Conservation (phyloP, 2,888 invertebrate genomes). For the Drosophila silvestris region DNA sequence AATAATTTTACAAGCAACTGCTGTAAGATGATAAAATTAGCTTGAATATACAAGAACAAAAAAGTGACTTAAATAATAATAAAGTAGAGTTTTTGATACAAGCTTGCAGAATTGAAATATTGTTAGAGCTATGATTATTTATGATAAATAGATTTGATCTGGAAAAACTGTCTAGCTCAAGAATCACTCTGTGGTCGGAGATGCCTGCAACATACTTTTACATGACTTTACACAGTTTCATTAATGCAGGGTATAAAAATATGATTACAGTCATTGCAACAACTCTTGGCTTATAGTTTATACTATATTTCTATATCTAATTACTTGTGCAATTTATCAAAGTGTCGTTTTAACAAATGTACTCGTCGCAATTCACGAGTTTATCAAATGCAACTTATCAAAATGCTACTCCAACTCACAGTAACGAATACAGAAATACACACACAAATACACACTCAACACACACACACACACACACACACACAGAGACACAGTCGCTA, state of each 20-base stretch:
- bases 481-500: slow-evolving; percentile 13
- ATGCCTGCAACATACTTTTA: background rate
- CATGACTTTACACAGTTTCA: background rate
- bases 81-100: background rate
- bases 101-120: background rate
- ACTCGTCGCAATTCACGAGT: slow-evolving; percentile 33
- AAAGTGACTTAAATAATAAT: background rate
- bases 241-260: background rate
- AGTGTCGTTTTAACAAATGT: background rate
- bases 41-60: background rate
- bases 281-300: background rate
- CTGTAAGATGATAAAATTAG: background rate
- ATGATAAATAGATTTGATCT: background rate
- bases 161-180: background rate
- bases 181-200: too few species aligned
- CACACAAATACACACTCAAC: slow-evolving; percentile 10
- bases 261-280: background rate
- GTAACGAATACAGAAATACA: background rate
- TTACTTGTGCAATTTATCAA: slow-evolving; percentile 6
- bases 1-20: background rate
- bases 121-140: background rate
- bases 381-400: slow-evolving; percentile 23
- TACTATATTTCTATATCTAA: background rate
- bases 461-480: slow-evolving; percentile 9
- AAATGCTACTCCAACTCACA: background rate